Percentiles rank a stretch among this genome's conserved stretches.
These are phyloP conservation scores for Montipora efflorescens DNA, from an alignment of 64 coral and sea anemone genomes.

Conservation along the genomic window DNA sequence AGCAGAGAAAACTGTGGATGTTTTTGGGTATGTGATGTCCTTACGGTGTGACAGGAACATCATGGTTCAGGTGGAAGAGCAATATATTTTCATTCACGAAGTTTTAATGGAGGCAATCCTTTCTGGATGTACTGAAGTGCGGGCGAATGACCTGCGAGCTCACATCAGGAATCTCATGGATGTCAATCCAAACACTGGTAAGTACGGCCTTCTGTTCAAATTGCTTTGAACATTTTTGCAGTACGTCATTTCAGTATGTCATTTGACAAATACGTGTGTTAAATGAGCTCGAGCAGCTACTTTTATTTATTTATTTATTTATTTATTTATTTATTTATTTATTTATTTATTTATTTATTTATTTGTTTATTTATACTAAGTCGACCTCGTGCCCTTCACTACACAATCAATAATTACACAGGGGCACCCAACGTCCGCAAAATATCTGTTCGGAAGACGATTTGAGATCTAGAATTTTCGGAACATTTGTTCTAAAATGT, in stretches of 20 bases:
- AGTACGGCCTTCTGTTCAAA: not conserved
- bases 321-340: too few species aligned
- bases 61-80: slow-evolving; percentile 95
- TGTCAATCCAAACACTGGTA: slow-evolving; percentile 72
- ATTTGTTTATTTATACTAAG: too few species aligned
- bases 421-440: too few species aligned
- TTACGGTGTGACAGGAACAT: slow-evolving; percentile 82
- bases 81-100: slow-evolving; percentile 89
- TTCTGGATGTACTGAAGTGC: slow-evolving; percentile 88
- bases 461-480: too few species aligned
- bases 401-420: too few species aligned
- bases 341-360: too few species aligned
- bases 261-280: too few species aligned
- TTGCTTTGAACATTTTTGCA: not conserved
- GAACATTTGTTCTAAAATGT: too few species aligned
- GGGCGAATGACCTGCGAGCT: slow-evolving; percentile 70
- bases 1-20: slow-evolving; percentile 63
- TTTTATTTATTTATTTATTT: too few species aligned
- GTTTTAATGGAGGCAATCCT: slow-evolving; percentile 88
- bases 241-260: not conserved
- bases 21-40: slow-evolving; percentile 71
- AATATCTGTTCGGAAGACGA: too few species aligned
- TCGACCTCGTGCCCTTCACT: too few species aligned
- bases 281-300: too few species aligned
- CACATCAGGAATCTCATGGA: slow-evolving; percentile 71